Evolutionary conservation across 1,140 invertebrate species (phyloP).

Genomic region (Cydia pomonella): DNA sequence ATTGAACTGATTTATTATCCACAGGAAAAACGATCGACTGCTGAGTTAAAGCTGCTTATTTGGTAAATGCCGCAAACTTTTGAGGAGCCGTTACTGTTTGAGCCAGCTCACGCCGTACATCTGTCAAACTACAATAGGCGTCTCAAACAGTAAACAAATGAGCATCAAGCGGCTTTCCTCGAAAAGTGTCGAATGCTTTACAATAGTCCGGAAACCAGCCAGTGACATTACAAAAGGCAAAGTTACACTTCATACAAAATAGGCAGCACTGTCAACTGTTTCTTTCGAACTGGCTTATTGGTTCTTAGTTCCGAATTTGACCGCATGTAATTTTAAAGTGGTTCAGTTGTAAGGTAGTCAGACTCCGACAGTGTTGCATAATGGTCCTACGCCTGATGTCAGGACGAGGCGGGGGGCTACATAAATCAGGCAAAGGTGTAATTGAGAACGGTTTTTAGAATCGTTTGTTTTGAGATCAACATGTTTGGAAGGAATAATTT

Average conservation of each 20-base stretch:
- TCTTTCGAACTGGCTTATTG: background rate
- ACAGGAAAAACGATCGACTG: background rate
- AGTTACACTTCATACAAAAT: background rate
- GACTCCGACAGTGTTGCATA: slow-evolving; percentile 23
- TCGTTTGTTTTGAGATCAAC: slow-evolving; percentile 14
- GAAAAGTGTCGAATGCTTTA: slow-evolving; percentile 17
- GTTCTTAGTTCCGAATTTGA: slow-evolving; percentile 7
- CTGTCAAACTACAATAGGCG: slow-evolving; percentile 18
- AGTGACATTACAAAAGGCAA: slow-evolving; percentile 18
- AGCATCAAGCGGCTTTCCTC: slow-evolving; percentile 29
- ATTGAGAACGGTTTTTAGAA: slow-evolving; percentile 26
- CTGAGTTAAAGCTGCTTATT: slow-evolving; percentile 9
- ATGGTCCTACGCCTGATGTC: slow-evolving; percentile 5
- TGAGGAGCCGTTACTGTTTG: background rate
- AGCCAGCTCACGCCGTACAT: slow-evolving; percentile 9
- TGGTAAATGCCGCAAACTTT: slow-evolving; percentile 3
- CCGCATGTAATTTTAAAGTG: slow-evolving; percentile 7
- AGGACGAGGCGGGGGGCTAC: slow-evolving; percentile 15
- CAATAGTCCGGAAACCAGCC: slow-evolving; percentile 26
- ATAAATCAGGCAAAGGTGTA: slow-evolving; percentile 32
- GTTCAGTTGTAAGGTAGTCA: slow-evolving; percentile 8
- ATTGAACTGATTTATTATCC: background rate
- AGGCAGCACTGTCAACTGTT: slow-evolving; percentile 2
- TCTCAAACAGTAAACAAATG: slow-evolving; percentile 19
- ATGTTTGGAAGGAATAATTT: background rate